Conservation (phyloP, 2,113 vertebrate genomes). For the Macrotus californicus region DNA sequence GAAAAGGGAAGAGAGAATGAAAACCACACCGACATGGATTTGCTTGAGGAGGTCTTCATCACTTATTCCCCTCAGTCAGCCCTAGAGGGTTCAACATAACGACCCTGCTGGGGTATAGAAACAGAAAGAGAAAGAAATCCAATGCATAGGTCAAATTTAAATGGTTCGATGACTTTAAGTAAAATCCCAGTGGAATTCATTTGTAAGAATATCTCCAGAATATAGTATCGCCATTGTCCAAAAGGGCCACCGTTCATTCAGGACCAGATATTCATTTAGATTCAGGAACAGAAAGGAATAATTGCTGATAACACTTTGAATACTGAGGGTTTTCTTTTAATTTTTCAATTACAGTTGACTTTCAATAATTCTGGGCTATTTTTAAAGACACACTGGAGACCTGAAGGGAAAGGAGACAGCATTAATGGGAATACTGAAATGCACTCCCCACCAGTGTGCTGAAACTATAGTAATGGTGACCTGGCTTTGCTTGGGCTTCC, state of each 20-base stretch:
- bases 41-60: constrained; percentile 55
- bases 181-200: background rate
- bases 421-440: background rate
- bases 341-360: background rate
- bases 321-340: background rate
- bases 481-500: background rate
- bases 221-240: background rate
- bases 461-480: background rate
- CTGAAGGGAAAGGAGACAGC: background rate
- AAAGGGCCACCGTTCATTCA: background rate
- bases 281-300: background rate
- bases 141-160: background rate
- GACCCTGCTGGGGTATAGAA: constrained; percentile 36
- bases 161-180: background rate
- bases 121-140: constrained; percentile 36
- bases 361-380: background rate
- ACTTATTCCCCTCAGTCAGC: constrained; percentile 37
- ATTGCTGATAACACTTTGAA: background rate
- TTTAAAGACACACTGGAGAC: background rate
- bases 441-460: background rate
- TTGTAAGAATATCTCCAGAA: constrained; percentile 5
- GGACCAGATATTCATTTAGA: background rate
- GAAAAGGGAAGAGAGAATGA: constrained; percentile 47
- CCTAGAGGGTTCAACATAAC: constrained; percentile 45
- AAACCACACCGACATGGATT: constrained; percentile 50